phyloP scores from a whole-genome alignment of 2,888 invertebrate species.

The Thecophora atra region DNA sequence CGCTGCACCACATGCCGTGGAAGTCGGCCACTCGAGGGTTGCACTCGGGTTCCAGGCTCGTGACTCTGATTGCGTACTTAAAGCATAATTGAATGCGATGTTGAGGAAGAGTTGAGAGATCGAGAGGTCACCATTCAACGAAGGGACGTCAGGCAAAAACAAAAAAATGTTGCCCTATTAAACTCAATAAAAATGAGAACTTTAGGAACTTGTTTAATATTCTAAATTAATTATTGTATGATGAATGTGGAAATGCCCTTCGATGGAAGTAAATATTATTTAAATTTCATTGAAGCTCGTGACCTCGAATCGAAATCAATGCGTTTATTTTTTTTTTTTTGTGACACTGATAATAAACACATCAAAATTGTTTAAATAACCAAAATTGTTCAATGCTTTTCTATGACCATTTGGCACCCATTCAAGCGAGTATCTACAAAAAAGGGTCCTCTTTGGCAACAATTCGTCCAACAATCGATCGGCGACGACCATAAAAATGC shows the following conservation, averaged over 20 bases:
- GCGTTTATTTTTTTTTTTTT: too few relatives aligned
- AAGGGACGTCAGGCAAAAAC: not conserved
- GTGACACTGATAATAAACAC: too few relatives aligned
- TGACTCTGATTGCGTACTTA: slow-evolving; percentile 3
- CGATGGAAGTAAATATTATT: too few relatives aligned
- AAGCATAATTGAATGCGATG: not conserved
- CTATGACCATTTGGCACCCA: slow-evolving; percentile 12
- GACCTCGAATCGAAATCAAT: too few relatives aligned
- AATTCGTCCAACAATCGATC: not conserved
- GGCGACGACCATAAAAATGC: not conserved
- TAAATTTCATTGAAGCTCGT: too few relatives aligned
- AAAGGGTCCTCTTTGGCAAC: not conserved
- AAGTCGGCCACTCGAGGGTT: not conserved
- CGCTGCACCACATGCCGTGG: not conserved
- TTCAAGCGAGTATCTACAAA: not conserved
- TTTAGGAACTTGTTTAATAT: not conserved
- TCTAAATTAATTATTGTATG: too few relatives aligned
- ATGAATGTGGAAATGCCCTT: too few relatives aligned
- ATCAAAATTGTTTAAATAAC: too few relatives aligned
- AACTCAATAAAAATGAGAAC: not conserved
- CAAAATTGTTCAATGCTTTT: not conserved
- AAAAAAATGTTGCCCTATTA: not conserved
- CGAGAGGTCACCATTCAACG: not conserved
- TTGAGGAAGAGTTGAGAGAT: not conserved
- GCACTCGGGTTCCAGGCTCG: not conserved